These are phyloP conservation scores for Eudyptes chrysolophus DNA, from an alignment of 2,113 vertebrate genomes.

Conservation along the genomic window DNA sequence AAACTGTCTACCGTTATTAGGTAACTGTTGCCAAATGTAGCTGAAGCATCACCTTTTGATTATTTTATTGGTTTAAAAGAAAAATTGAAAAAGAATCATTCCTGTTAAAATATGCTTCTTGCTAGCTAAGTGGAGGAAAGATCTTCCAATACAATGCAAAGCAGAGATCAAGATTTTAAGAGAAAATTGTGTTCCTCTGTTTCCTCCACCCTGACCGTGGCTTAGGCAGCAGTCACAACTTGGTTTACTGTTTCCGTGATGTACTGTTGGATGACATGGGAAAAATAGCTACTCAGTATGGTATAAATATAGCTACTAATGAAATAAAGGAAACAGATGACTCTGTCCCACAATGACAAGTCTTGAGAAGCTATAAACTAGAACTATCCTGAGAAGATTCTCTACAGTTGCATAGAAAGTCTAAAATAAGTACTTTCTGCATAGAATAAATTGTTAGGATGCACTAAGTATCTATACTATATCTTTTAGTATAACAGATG, in stretches of 20 bases:
- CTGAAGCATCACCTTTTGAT: background rate
- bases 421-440: background rate
- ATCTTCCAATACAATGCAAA: background rate
- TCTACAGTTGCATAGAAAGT: background rate
- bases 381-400: background rate
- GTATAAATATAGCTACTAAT: background rate
- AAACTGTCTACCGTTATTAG: background rate
- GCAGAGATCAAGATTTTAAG: background rate
- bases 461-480: background rate
- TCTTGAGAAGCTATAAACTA: background rate
- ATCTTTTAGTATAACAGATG: background rate
- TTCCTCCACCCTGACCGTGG: background rate
- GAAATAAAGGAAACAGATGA: conserved; percentile 31
- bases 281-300: background rate
- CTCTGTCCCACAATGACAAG: background rate
- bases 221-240: background rate
- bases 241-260: background rate
- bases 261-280: background rate
- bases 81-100: background rate
- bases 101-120: background rate
- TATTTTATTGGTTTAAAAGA: background rate
- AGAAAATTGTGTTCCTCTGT: background rate
- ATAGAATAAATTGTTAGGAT: background rate
- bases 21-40: background rate
- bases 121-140: background rate